Base-by-base conservation (phyloP, 2,113 vertebrate species). In the Crotalus horridus region DNA sequence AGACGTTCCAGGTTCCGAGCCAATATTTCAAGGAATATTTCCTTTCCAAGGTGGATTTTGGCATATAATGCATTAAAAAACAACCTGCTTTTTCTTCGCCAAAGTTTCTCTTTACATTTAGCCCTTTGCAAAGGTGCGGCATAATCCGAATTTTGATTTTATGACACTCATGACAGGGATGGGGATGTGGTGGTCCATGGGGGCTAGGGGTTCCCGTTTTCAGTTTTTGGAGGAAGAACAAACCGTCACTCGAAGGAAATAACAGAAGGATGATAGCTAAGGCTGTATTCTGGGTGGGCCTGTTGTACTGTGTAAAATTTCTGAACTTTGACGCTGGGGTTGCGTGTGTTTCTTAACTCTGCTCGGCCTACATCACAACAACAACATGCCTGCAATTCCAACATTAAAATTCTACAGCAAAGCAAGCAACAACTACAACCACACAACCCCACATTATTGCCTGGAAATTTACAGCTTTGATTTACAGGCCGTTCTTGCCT, bases 221-320 rank as follows among this genome's bases (percentile, higher is more conserved):
- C 64, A 17, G 15, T 6, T 74, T 33, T 33, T 17, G 69, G n/a
- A 74, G n/a, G 13, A 17, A 74, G 17, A 33, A 17, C 13, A 33
- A 74, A 15, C 69, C 2, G 5, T 33, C 13, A 74, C 33, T 74
- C n/a, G 17, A 33, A 33, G 12, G 15, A 74, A 7, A 6, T 74
- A 6, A 39, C 15, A 7, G 33, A 39, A 81, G 20, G 69, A 20
- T 39, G 6, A 17, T 5, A 33, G 29, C 64, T 17, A 15, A 15
- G 11, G 11, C 26, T 13, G 12, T 13, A 4, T 5, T 33, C 1
- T n/a, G 61, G 29, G 4, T n/a, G 4, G n/a, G n/a, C 5, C 0
- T 33, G 69, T 17, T 39, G 64, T 29, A 15, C 6, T 33, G 64
- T 11, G n/a, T 15, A n/a, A 69, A 4, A 6, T 74, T 33, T 74